A percentile compares a stretch with the other conserved stretches of the same genome.
Conservation (phyloP, 2,113 vertebrate genomes). For the Nesoenas mayeri region DNA sequence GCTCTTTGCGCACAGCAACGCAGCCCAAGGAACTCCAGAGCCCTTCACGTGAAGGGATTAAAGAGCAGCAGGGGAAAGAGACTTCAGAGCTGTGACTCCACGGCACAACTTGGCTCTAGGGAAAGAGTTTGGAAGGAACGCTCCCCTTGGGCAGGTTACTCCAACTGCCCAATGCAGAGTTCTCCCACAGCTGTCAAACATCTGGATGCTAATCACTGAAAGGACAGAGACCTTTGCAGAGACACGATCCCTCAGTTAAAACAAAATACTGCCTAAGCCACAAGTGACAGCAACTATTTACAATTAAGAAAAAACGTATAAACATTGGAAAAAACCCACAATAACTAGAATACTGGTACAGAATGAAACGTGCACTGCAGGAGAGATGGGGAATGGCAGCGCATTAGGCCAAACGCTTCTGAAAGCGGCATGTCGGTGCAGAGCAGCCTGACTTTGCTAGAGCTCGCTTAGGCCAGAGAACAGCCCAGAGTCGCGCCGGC, state of each 20-base stretch:
- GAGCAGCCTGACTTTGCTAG: accelerated
- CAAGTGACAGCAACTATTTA: accelerated
- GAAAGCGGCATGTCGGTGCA: background rate
- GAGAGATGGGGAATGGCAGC: background rate
- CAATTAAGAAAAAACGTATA: background rate
- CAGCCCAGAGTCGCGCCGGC: no score
- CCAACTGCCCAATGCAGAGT: background rate
- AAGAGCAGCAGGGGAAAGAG: background rate
- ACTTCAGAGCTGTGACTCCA: background rate
- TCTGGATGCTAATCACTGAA: background rate
- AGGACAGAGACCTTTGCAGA: background rate
- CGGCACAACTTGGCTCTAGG: background rate
- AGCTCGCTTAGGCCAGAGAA: background rate
- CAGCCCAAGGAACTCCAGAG: background rate
- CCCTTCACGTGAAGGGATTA: background rate
- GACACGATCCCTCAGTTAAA: background rate
- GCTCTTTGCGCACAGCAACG: background rate
- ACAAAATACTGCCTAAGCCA: background rate
- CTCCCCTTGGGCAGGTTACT: background rate
- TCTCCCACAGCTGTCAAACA: background rate
- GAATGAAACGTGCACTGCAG: background rate
- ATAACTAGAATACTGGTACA: background rate
- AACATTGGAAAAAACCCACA: background rate
- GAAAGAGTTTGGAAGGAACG: background rate
- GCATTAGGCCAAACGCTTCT: background rate